phyloP scores from a whole-genome alignment of 2,888 invertebrate genomes.

The Lepidochrysops patricia region DNA sequence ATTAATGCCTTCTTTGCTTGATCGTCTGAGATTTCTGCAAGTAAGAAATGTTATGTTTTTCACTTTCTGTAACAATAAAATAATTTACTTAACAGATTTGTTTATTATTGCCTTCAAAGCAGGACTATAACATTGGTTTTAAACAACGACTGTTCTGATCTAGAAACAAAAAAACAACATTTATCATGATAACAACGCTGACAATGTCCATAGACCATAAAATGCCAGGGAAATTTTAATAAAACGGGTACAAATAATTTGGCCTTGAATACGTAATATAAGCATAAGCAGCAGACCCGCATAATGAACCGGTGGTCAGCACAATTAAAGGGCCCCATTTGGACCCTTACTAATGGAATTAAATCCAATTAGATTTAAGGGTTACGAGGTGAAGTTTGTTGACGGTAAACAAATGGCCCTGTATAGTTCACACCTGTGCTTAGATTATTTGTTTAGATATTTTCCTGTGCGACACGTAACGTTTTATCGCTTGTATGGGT shows the following conservation, averaged over 20 bases:
- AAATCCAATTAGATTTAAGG: slow-evolving; percentile 73
- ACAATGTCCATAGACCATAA: neutral
- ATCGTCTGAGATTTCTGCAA: too few species aligned
- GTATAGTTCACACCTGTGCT: slow-evolving; percentile 47
- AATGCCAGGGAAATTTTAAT: neutral
- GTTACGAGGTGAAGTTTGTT: slow-evolving; percentile 71
- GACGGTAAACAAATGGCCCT: slow-evolving; percentile 65
- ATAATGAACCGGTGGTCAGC: slow-evolving; percentile 66
- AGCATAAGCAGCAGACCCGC: slow-evolving; percentile 29
- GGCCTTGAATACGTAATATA: slow-evolving; percentile 1
- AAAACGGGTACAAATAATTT: slow-evolving; percentile 19
- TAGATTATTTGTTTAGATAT: slow-evolving; percentile 45
- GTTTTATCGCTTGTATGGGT: slow-evolving; percentile 5
- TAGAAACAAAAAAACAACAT: too few species aligned
- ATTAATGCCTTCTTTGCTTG: too few species aligned
- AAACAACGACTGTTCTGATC: too few species aligned
- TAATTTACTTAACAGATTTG: too few species aligned
- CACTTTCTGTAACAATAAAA: too few species aligned
- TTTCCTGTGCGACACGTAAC: slow-evolving; percentile 1
- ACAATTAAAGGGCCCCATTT: slow-evolving; percentile 67
- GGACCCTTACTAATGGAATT: slow-evolving; percentile 72
- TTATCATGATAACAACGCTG: neutral
- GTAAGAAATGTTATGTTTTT: too few species aligned
- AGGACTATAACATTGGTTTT: too few species aligned
- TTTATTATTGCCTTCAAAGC: too few species aligned